Evolutionary conservation across 2,888 invertebrate species (phyloP), one percentile per base, ranked within the genome.

Genomic region (Nemoura dubitans): DNA sequence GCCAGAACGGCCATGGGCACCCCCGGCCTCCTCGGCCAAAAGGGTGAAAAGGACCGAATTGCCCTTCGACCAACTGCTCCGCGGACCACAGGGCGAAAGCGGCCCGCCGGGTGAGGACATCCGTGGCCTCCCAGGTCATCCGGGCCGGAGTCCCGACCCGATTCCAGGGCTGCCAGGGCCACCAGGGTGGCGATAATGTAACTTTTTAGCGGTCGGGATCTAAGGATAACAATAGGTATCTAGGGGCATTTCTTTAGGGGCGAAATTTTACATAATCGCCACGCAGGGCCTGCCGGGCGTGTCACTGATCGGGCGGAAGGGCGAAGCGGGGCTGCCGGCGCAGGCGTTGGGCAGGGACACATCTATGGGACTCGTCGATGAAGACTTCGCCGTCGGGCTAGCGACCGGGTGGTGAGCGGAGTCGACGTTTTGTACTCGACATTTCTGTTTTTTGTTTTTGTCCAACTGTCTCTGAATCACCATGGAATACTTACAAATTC

Each of bases 241-340:
- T n/a, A n/a, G n/a, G n/a, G n/a, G n/a, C n/a, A n/a, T n/a, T n/a
- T n/a, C n/a, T n/a, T n/a, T n/a, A n/a, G n/a, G n/a, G n/a, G n/a
- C n/a, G n/a, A n/a, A n/a, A n/a, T n/a, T n/a, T n/a, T n/a, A n/a
- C n/a, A n/a, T n/a, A n/a, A n/a, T n/a, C n/a, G n/a, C n/a, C n/a
- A n/a, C n/a, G n/a, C n/a, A n/a, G n/a, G n/a, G 96, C 0, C 91
- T 94, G 1, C 96, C 96, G 0, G 96, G 96, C 0, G 91, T 96
- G 21, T 95, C 96, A 0, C 93, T 96, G 87, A 94, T 95, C 10
- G 96, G 96, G 0, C 95, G 95, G 7, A 96, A 96, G 91, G 97
- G 97, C 27, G 96, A 97, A 90, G 95, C 97, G 0, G 97, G 97
- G 30, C 93, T 91, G 10, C 90, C 91, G 76, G 92, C 92, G n/a